A percentile compares a stretch with the other conserved stretches of the same genome.
Evolutionary conservation across 2,797 vertebrate genomes (phyloP).

Genomic region (Podarcis siculus): DNA sequence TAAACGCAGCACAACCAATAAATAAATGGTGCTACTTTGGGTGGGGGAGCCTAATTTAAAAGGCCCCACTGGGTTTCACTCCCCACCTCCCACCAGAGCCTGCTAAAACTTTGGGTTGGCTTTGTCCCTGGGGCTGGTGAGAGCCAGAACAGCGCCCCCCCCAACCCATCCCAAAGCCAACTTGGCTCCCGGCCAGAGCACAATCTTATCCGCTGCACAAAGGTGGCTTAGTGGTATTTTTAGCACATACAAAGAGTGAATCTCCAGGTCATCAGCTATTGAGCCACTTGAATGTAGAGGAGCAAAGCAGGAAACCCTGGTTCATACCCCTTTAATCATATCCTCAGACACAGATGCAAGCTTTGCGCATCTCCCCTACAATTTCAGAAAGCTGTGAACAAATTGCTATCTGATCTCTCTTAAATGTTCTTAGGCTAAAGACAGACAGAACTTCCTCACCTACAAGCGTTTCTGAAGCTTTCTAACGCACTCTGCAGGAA

Average conservation of each 20-base stretch:
- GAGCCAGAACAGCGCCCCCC: too few species aligned
- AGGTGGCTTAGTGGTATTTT: neutral
- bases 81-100: too few species aligned
- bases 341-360: neutral
- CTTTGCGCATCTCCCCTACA: neutral
- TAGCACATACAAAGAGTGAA: neutral
- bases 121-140: too few species aligned
- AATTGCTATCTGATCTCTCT: neutral
- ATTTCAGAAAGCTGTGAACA: neutral
- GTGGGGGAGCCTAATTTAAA: neutral
- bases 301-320: conserved; percentile 29
- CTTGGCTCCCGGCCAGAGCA: too few species aligned
- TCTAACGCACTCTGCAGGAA: conserved; percentile 85
- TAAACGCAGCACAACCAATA: neutral
- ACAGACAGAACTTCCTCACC: conserved; percentile 75
- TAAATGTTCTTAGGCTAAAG: neutral
- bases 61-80: too few species aligned
- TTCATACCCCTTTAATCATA: conserved; percentile 16
- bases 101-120: too few species aligned
- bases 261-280: conserved; percentile 30
- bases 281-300: conserved; percentile 21
- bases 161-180: too few species aligned
- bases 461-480: conserved; percentile 89
- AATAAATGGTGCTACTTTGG: too few species aligned
- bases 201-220: too few species aligned